Percentiles rank a stretch among this genome's conserved stretches.
Conservation (phyloP, 2,888 invertebrate genomes). For the Pseudococcus viburni region DNA sequence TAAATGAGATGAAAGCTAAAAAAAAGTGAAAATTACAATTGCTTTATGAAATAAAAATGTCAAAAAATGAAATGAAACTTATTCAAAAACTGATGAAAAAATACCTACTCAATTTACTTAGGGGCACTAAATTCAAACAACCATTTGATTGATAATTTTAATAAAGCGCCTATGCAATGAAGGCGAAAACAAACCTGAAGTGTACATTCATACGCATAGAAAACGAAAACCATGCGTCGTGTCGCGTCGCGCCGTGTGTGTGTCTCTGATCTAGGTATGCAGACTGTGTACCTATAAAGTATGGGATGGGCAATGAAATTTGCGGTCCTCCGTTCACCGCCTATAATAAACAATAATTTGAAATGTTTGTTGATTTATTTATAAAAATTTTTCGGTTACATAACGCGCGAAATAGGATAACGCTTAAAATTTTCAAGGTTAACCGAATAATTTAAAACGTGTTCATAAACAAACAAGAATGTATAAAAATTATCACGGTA, state of each 20-base stretch:
- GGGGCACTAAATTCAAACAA: no score
- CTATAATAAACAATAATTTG: constrained; percentile 60
- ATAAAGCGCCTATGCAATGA: no score
- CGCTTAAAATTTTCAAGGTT: constrained; percentile 62
- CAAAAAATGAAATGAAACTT: no score
- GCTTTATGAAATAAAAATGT: no score
- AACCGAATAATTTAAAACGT: constrained; percentile 65
- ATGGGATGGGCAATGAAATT: not conserved
- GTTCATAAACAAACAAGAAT: constrained; percentile 65
- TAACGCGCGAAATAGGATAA: constrained; percentile 61
- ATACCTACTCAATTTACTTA: no score
- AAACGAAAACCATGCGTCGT: no score
- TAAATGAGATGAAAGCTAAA: no score
- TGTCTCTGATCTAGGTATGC: not conserved
- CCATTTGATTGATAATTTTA: no score
- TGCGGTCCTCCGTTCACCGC: no score
- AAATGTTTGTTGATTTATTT: constrained; percentile 62
- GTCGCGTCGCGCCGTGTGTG: no score
- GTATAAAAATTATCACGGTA: constrained; percentile 46
- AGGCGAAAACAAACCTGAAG: not conserved
- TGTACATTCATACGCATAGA: not conserved
- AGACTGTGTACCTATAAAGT: not conserved
- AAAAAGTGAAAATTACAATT: no score
- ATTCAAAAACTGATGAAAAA: no score
- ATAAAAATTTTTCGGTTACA: constrained; percentile 60